phyloP scores from a whole-genome alignment of 2,888 invertebrate genomes.

The Trissoscelio sp. region DNA sequence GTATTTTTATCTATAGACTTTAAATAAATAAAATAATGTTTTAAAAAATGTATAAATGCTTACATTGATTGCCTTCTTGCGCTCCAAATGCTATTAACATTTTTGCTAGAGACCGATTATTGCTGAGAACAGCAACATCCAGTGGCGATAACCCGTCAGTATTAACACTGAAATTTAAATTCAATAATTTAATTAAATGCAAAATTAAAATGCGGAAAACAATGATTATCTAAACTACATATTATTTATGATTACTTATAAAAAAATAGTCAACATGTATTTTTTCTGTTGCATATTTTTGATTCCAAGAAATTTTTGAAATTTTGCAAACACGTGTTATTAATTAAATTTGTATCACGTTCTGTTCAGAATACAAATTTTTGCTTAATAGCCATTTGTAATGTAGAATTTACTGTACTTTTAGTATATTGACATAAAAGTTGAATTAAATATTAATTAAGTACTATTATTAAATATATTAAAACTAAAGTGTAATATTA shows the following conservation, averaged over 20 bases:
- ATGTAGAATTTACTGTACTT: no score
- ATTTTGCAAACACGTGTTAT: no score
- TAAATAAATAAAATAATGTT: neutral
- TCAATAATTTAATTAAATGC: constrained; percentile 14
- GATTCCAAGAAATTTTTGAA: no score
- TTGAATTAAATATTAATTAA: no score
- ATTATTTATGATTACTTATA: neutral
- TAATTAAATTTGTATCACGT: no score
- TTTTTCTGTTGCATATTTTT: no score
- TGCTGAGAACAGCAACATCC: constrained; percentile 96
- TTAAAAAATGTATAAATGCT: constrained; percentile 82
- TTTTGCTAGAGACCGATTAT: constrained; percentile 94
- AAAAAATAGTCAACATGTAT: neutral
- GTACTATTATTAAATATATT: no score
- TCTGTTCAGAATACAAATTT: no score
- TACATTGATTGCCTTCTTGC: constrained; percentile 92
- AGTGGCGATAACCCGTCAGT: constrained; percentile 94
- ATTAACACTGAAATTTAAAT: constrained; percentile 88
- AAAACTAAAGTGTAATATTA: no score
- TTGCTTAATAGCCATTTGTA: no score
- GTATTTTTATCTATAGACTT: no score
- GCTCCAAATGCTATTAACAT: constrained; percentile 95
- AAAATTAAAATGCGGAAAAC: neutral
- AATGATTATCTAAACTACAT: neutral
- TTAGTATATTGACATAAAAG: no score